phyloP scores from a whole-genome alignment of 2,797 vertebrate genomes.

The Danionella dracula region DNA sequence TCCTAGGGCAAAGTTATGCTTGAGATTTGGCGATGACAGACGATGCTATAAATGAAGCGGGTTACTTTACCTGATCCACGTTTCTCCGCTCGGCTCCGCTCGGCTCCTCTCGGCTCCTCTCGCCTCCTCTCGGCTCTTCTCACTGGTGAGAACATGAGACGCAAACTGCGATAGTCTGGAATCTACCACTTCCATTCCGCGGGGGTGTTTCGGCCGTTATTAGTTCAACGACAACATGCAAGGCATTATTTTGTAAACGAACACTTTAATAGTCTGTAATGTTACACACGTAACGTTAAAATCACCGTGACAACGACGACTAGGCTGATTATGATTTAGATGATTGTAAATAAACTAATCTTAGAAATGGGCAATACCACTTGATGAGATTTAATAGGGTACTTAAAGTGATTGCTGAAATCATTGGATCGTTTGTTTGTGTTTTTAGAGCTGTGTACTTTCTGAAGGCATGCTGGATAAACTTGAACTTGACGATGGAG shows the following conservation, averaged over 20 bases:
- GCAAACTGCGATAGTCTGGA: constrained; percentile 52
- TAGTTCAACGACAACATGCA: too few relatives aligned
- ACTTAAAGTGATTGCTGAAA: neutral
- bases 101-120: too few relatives aligned
- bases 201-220: constrained; percentile 35
- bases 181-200: constrained; percentile 55
- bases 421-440: constrained; percentile 16
- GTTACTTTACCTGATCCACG: neutral
- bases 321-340: too few relatives aligned
- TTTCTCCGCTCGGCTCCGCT: too few relatives aligned
- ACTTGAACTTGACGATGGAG: constrained; percentile 73
- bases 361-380: neutral
- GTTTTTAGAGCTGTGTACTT: constrained; percentile 61
- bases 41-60: neutral
- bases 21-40: neutral
- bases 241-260: too few relatives aligned
- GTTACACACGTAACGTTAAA: too few relatives aligned
- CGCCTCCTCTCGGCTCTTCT: too few relatives aligned
- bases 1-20: neutral
- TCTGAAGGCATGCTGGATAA: constrained; percentile 78
- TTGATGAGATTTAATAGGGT: neutral
- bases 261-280: too few relatives aligned
- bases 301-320: too few relatives aligned
- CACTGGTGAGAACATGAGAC: neutral
- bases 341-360: neutral